phyloP scores from a whole-genome alignment of 1,140 invertebrate genomes.

The Pseudomyrmex flavicornis region DNA sequence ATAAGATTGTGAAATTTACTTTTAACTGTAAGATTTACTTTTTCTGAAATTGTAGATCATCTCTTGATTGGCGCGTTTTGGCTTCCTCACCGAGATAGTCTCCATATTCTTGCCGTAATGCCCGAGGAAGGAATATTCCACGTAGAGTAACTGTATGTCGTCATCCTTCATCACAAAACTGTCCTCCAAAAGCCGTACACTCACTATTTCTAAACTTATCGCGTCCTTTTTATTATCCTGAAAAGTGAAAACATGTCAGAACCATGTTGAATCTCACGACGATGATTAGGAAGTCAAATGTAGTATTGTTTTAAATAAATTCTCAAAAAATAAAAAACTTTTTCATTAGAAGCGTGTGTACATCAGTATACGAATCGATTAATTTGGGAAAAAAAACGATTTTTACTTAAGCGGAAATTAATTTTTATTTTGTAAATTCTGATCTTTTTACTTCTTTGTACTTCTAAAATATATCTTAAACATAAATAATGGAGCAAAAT shows the following conservation, averaged over 20 bases:
- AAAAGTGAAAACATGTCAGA: slow-evolving; percentile 11
- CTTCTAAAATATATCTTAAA: slow-evolving; percentile 7
- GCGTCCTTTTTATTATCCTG: slow-evolving; percentile 30
- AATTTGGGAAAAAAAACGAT: too few relatives aligned
- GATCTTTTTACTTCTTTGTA: not conserved
- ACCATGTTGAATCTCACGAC: not conserved
- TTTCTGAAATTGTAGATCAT: slow-evolving; percentile 72
- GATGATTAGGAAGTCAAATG: not conserved
- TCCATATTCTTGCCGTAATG: slow-evolving; percentile 74
- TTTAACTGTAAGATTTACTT: slow-evolving; percentile 59
- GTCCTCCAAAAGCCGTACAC: slow-evolving; percentile 68
- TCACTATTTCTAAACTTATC: slow-evolving; percentile 72
- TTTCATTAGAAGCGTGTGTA: too few relatives aligned
- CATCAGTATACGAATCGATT: too few relatives aligned
- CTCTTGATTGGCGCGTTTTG: slow-evolving; percentile 52
- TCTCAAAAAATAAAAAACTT: too few relatives aligned
- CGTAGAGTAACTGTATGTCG: slow-evolving; percentile 67
- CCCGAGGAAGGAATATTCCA: slow-evolving; percentile 76
- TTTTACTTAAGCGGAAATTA: too few relatives aligned
- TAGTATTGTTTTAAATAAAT: not conserved
- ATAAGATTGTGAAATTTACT: not conserved
- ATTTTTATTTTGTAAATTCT: not conserved
- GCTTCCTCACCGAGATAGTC: slow-evolving; percentile 68
- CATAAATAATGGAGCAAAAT: slow-evolving; percentile 30
- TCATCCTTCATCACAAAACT: slow-evolving; percentile 54